Conservation (phyloP, 35 echinoderm and acorn worm genomes). For the Antedon bifida region DNA sequence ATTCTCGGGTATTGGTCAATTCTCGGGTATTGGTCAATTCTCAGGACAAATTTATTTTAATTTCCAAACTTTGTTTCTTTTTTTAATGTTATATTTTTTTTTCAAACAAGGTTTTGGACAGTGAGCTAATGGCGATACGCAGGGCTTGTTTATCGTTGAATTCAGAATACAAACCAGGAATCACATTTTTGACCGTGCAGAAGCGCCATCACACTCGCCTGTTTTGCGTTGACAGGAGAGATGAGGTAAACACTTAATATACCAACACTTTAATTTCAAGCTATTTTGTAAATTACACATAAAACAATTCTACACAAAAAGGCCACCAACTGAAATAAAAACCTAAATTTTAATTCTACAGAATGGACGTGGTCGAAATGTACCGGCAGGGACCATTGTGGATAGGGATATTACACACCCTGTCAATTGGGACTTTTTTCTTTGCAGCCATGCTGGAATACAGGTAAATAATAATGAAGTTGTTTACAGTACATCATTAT, state of each 20-base stretch:
- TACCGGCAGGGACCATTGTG: constrained; percentile 91
- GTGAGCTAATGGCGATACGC: constrained; percentile 67
- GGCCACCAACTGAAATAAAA: no score
- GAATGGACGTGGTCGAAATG: constrained; percentile 85
- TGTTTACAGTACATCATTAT: no score
- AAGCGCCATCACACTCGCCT: constrained; percentile 97
- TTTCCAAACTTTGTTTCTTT: neutral
- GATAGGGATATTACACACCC: constrained; percentile 97
- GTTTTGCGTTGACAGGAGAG: constrained; percentile 83
- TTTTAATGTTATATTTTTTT: neutral
- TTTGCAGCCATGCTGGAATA: constrained; percentile 99
- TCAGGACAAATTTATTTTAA: no score
- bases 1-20: no score
- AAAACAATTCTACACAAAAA: no score
- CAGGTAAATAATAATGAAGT: constrained; percentile 58
- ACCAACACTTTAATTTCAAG: neutral
- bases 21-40: neutral
- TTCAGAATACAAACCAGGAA: constrained; percentile 78
- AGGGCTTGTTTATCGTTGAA: constrained; percentile 70
- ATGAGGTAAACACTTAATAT: constrained; percentile 28
- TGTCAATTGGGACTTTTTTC: constrained; percentile 87
- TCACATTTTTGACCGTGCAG: constrained; percentile 96
- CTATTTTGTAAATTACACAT: neutral
- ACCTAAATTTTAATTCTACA: neutral
- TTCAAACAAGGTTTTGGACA: constrained; percentile 82